These are phyloP conservation scores for Acrobasis suavella DNA, from an alignment of 2,888 invertebrate genomes.

Conservation along the genomic window DNA sequence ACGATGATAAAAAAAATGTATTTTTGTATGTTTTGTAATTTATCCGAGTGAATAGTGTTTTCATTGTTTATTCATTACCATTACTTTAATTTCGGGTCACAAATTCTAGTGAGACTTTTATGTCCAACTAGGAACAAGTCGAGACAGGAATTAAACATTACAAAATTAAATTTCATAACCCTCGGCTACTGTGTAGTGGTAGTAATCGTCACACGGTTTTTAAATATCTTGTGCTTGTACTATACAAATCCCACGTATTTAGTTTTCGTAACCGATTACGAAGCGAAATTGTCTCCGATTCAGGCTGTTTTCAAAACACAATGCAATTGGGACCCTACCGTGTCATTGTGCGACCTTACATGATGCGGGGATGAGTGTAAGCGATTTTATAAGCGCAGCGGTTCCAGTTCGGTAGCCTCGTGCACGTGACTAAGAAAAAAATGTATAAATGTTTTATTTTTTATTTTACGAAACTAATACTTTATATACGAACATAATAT, in stretches of 20 bases:
- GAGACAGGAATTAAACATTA: background rate
- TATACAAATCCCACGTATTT: background rate
- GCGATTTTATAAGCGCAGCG: conserved; percentile 26
- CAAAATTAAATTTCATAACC: background rate
- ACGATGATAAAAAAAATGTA: too few species aligned
- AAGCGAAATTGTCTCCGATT: conserved; percentile 25
- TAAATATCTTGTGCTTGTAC: conserved; percentile 1
- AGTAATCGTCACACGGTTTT: background rate
- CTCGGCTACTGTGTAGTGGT: background rate
- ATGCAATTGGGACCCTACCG: conserved; percentile 34
- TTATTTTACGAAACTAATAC: too few species aligned
- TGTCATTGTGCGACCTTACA: conserved; percentile 38
- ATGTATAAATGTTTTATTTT: too few species aligned
- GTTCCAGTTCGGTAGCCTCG: background rate
- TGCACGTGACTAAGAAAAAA: too few species aligned
- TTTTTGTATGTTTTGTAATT: background rate
- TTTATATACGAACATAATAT: too few species aligned
- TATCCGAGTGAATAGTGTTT: background rate
- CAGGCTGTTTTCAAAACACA: conserved; percentile 32
- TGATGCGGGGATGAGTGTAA: conserved; percentile 25
- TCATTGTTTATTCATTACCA: too few species aligned
- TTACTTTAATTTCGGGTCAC: too few species aligned
- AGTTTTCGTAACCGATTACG: conserved; percentile 22
- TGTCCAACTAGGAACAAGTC: background rate
- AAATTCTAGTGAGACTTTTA: background rate